These are phyloP conservation scores for Enteromius paludinosus DNA, from an alignment of 2,797 vertebrate species.

Conservation along the genomic window DNA sequence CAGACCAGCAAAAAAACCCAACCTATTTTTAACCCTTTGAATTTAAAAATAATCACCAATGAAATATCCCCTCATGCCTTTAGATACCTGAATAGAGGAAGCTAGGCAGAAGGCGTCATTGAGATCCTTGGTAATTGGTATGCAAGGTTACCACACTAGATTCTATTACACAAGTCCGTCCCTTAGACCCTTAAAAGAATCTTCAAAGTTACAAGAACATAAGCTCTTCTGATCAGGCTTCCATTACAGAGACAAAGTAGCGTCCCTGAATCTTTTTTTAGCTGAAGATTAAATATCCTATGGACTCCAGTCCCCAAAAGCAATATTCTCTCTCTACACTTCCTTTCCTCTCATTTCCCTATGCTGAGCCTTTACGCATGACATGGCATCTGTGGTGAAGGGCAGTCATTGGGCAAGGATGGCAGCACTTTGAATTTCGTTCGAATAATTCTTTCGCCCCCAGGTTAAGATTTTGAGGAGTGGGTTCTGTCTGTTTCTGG, in stretches of 20 bases:
- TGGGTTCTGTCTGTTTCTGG: constrained; percentile 3
- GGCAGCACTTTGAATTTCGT: constrained; percentile 40
- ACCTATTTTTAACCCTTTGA: constrained; percentile 30
- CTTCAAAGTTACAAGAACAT: constrained; percentile 19
- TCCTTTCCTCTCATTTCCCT: constrained; percentile 37
- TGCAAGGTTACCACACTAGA: constrained; percentile 20
- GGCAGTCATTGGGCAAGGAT: constrained; percentile 32
- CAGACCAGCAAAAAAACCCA: background rate
- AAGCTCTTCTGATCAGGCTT: constrained; percentile 30
- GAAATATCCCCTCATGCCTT: background rate
- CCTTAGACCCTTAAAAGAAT: constrained; percentile 14
- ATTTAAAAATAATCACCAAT: constrained; percentile 14
- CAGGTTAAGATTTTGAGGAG: constrained; percentile 21
- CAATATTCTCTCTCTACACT: constrained; percentile 7
- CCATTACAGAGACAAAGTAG: constrained; percentile 32
- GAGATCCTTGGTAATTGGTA: constrained; percentile 29
- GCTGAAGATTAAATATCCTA: constrained; percentile 31
- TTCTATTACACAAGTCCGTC: constrained; percentile 15
- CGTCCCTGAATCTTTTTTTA: constrained; percentile 17
- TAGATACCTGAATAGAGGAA: constrained; percentile 8
- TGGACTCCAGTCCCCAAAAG: constrained; percentile 14
- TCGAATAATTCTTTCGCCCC: constrained; percentile 36
- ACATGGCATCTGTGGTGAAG: constrained; percentile 23
- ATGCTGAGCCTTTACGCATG: background rate
- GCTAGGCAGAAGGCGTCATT: constrained; percentile 3